These are phyloP conservation scores for Catocala nupta DNA, from an alignment of 2,888 invertebrate genomes.

Conservation along the genomic window DNA sequence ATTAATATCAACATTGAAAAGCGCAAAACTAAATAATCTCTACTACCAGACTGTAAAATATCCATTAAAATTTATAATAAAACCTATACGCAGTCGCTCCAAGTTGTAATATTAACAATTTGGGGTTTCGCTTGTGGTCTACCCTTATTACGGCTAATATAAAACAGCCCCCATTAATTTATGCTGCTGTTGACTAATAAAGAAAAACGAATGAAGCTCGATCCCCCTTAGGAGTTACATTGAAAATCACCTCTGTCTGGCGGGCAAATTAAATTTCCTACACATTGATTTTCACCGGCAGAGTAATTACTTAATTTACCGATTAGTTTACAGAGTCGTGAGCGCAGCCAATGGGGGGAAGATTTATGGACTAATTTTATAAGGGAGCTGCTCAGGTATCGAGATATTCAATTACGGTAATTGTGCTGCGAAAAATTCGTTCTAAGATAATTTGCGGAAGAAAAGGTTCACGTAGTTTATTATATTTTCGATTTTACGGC, in stretches of 20 bases:
- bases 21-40: not conserved
- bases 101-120: constrained; percentile 44
- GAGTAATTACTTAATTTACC: constrained; percentile 80
- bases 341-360: constrained; percentile 67
- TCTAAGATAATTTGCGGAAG: constrained; percentile 33
- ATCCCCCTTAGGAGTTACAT: constrained; percentile 61
- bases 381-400: constrained; percentile 58
- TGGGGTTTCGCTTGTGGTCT: constrained; percentile 38
- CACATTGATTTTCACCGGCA: constrained; percentile 78
- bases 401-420: constrained; percentile 59
- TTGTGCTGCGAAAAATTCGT: constrained; percentile 47
- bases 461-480: constrained; percentile 13
- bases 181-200: constrained; percentile 59
- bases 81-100: constrained; percentile 34
- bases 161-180: constrained; percentile 59
- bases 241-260: constrained; percentile 68
- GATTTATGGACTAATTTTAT: constrained; percentile 72
- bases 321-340: constrained; percentile 77
- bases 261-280: constrained; percentile 78
- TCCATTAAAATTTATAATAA: constrained; percentile 11
- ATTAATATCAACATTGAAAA: too few relatives aligned
- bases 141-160: constrained; percentile 52
- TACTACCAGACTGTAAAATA: not conserved
- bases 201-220: constrained; percentile 62
- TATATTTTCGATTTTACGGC: not conserved